Percentiles rank a stretch among this genome's conserved stretches.
Conservation (phyloP, 2,888 invertebrate genomes). For the Lamproptera curius region DNA sequence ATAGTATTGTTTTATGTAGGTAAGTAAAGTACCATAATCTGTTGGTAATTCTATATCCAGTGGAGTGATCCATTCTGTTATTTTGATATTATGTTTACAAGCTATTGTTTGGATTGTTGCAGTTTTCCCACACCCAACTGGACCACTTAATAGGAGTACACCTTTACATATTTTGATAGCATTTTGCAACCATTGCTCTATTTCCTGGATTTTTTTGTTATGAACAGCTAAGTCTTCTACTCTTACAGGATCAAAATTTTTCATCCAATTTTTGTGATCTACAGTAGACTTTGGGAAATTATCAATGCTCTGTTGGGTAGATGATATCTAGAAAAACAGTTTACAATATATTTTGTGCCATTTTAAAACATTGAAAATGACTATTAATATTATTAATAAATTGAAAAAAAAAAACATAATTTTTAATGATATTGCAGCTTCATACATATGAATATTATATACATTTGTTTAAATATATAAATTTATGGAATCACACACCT, state of each 20-base stretch:
- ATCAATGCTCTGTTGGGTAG: constrained; percentile 6
- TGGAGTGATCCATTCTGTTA: constrained; percentile 92
- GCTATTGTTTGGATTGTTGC: constrained; percentile 83
- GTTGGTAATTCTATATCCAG: constrained; percentile 81
- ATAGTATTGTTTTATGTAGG: no score
- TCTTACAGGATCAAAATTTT: constrained; percentile 77
- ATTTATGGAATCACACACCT: no score
- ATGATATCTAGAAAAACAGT: constrained; percentile 10
- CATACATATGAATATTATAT: background rate
- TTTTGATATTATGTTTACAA: constrained; percentile 75
- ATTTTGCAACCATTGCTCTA: constrained; percentile 82
- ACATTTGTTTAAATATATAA: background rate
- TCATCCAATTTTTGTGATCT: constrained; percentile 75
- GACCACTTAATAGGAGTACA: constrained; percentile 87
- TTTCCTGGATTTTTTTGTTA: constrained; percentile 84
- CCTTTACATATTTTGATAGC: constrained; percentile 51
- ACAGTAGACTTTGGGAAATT: constrained; percentile 25
- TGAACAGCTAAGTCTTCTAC: constrained; percentile 85
- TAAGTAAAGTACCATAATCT: constrained; percentile 54
- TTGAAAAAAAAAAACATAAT: background rate
- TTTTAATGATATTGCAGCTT: background rate
- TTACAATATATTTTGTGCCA: background rate
- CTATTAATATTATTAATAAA: background rate
- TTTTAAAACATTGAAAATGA: constrained; percentile 1
- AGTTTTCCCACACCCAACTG: constrained; percentile 92